A percentile compares a stretch with the other conserved stretches of the same genome.
Conservation (phyloP, 1,140 invertebrate species). For the Drosophila burlai region DNA sequence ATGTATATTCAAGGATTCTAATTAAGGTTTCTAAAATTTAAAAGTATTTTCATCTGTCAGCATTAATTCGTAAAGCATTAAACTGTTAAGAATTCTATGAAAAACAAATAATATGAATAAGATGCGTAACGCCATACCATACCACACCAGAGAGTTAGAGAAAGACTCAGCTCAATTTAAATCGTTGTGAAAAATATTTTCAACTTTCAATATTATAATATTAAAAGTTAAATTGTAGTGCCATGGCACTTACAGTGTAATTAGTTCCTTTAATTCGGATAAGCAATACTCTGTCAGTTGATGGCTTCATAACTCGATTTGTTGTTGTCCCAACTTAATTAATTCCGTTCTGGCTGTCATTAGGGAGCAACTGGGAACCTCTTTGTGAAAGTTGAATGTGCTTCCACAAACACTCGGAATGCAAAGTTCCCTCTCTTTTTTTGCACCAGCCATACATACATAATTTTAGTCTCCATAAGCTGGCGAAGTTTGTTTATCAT, state of each 20-base stretch:
- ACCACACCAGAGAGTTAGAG: too few species aligned
- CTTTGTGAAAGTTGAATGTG: constrained; percentile 42
- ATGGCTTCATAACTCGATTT: constrained; percentile 13
- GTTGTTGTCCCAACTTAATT: constrained; percentile 11
- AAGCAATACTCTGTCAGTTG: constrained; percentile 2
- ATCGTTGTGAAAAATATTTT: not conserved
- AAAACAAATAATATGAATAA: not conserved
- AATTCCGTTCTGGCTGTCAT: constrained; percentile 16
- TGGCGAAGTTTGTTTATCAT: constrained; percentile 42
- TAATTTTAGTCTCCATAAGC: constrained; percentile 48
- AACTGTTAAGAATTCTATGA: too few species aligned
- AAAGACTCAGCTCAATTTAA: not conserved
- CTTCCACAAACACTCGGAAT: constrained; percentile 12
- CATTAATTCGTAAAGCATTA: not conserved
- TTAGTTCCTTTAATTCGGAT: not conserved
- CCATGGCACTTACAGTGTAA: not conserved
- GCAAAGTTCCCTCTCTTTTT: constrained; percentile 15
- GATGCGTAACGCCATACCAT: not conserved
- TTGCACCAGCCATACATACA: constrained; percentile 28
- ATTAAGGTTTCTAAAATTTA: not conserved
- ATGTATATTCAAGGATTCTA: too few species aligned
- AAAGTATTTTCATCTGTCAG: not conserved
- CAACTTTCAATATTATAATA: not conserved
- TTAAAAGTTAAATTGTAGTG: not conserved
- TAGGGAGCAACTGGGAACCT: constrained; percentile 13